Evolutionary conservation across 2,888 invertebrate species (phyloP).

Genomic region (Drosophila buzzatii): DNA sequence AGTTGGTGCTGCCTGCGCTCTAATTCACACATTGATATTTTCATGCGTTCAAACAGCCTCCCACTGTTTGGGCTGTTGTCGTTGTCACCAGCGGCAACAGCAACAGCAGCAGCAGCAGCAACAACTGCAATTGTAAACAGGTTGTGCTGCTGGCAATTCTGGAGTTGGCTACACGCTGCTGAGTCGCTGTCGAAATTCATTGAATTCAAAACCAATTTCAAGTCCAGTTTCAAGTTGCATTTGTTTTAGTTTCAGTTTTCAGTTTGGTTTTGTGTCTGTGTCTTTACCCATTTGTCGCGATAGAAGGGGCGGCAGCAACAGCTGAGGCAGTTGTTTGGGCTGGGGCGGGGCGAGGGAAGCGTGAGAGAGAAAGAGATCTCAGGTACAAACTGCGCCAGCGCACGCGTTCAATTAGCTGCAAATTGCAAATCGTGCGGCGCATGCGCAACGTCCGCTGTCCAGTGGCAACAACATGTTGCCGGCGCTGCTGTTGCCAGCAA

Average conservation of each 20-base stretch:
- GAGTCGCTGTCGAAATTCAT: slow-evolving; percentile 72
- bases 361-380: slow-evolving; percentile 45
- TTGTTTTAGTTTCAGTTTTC: slow-evolving; percentile 26
- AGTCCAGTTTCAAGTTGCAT: slow-evolving; percentile 67
- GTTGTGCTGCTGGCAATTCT: slow-evolving; percentile 29
- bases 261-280: slow-evolving; percentile 37
- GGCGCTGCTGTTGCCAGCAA: slow-evolving; percentile 43
- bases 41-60: slow-evolving; percentile 30
- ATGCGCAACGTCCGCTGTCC: slow-evolving; percentile 71
- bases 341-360: slow-evolving; percentile 5
- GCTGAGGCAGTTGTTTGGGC: neutral
- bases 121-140: slow-evolving; percentile 36
- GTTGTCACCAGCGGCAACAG: slow-evolving; percentile 31
- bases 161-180: slow-evolving; percentile 33
- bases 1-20: slow-evolving; percentile 15
- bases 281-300: slow-evolving; percentile 66
- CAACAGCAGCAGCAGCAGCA: slow-evolving; percentile 10
- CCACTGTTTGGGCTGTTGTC: slow-evolving; percentile 45
- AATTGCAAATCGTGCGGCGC: slow-evolving; percentile 79
- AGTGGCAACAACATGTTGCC: slow-evolving; percentile 67
- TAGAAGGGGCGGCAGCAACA: slow-evolving; percentile 1
- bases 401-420: slow-evolving; percentile 81
- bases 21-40: slow-evolving; percentile 38
- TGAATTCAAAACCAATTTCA: slow-evolving; percentile 61
- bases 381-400: slow-evolving; percentile 72